phyloP scores from a whole-genome alignment of 2,888 invertebrate species.

The Pachymerium ferrugineum region DNA sequence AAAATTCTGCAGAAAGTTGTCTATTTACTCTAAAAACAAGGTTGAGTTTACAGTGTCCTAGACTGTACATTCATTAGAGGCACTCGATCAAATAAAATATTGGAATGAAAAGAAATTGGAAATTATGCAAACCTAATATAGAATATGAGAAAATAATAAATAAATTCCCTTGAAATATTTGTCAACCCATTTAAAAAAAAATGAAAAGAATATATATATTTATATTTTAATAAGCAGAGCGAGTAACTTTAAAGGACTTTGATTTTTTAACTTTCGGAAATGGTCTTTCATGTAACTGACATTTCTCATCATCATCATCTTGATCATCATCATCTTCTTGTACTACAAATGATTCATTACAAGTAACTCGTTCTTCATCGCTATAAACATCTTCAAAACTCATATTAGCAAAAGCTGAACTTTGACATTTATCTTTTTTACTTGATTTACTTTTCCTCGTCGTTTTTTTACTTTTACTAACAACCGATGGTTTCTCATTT shows the following conservation, averaged over 20 bases:
- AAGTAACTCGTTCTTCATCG: constrained; percentile 55
- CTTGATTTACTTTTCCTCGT: constrained; percentile 25
- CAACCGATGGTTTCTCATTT: not conserved
- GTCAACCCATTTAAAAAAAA: too few species aligned
- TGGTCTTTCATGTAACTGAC: not conserved
- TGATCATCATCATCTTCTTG: not conserved
- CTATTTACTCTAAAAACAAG: too few species aligned
- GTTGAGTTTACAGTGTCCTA: too few species aligned
- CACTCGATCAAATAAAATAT: not conserved
- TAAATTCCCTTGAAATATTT: too few species aligned
- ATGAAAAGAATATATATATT: not conserved
- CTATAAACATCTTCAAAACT: constrained; percentile 69
- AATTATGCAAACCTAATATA: too few species aligned
- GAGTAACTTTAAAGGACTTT: not conserved
- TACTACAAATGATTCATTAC: too few species aligned
- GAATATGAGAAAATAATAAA: too few species aligned
- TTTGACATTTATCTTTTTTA: constrained; percentile 39
- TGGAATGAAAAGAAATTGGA: constrained; percentile 3
- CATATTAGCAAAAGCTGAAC: constrained; percentile 59
- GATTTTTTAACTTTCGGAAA: constrained; percentile 17
- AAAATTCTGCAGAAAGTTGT: too few species aligned
- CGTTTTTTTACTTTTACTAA: not conserved
- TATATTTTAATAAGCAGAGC: not conserved
- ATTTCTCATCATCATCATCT: constrained; percentile 30
- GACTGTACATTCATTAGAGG: not conserved